Evolutionary conservation across 2,113 vertebrate genomes (phyloP).

Genomic region (Mixornis gularis): DNA sequence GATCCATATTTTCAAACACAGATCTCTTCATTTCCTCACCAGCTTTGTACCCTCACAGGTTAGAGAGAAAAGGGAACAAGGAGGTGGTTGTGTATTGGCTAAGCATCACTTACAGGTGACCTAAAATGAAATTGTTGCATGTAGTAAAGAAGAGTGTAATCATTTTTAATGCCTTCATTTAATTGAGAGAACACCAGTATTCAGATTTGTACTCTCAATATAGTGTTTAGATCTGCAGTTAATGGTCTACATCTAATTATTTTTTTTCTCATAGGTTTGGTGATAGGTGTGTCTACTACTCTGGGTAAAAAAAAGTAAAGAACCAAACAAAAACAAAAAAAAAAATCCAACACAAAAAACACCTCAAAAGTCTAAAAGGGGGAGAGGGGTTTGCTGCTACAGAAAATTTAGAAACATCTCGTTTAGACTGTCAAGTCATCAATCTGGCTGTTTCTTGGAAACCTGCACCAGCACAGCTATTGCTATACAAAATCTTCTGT

Average conservation of each 20-base stretch:
- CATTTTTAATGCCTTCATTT: neutral
- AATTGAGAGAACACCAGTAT: neutral
- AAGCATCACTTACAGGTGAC: neutral
- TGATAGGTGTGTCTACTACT: neutral
- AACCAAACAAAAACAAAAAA: neutral
- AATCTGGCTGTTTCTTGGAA: neutral
- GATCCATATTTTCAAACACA: neutral
- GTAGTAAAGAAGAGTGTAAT: neutral
- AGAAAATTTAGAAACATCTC: neutral
- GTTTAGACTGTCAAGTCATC: neutral
- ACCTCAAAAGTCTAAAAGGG: neutral
- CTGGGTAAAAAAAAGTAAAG: neutral
- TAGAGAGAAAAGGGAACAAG: neutral
- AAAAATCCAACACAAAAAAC: neutral
- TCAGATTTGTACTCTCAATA: neutral
- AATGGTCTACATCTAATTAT: neutral
- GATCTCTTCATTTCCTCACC: neutral
- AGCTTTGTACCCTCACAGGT: neutral
- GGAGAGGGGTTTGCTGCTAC: neutral
- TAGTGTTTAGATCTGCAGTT: neutral
- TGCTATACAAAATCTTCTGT: neutral
- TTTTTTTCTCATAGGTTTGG: neutral
- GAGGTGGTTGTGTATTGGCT: neutral
- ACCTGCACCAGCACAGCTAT: neutral
- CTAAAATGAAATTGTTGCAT: neutral